Evolutionary conservation across 2,888 invertebrate species (phyloP), one percentile per base, ranked within the genome.

Genomic region (Phymatocera aterrima): DNA sequence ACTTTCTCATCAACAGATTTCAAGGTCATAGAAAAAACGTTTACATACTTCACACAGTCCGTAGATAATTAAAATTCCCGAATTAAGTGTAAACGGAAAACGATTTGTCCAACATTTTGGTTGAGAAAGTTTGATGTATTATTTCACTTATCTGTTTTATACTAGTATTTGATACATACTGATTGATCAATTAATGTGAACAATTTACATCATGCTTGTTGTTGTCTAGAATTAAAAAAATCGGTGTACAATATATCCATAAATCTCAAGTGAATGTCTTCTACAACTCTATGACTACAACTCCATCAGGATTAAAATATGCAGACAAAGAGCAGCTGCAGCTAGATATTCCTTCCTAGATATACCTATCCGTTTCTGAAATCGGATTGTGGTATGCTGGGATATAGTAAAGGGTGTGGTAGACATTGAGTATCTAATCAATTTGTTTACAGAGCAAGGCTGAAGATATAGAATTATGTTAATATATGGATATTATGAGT

Each of bases 341-440:
- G n/a, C 51, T 24, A 70, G 51, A 31, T 51, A 51, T 72, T 51
- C 5, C 72, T 72, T 72, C 72, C 72, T 48, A n/a, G 48, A 72
- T 51, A 72, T 51, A n/a, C n/a, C n/a, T n/a, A 72, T 48, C 72
- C 51, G 48, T 72, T 48, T 72, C 21, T 34, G 31, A 2, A 34
- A 72, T 51, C 18, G 10, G 46, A 46, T 68, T 46, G 46, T 72
- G 18, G n/a, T 72, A 51, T 72, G 48, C n/a, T n/a, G n/a, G n/a
- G n/a, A n/a, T n/a, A n/a, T n/a, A 31, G 51, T 10, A 28, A 57
- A 72, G 72, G 51, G 34, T 72, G 72, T 72, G 72, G 72, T 72
- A 31, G 34, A 18, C 48, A 34, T 72, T 12, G 51, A 12, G 31
- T 31, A 61, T 28, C 10, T 51, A 18, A 21, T 72, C 1, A 18